Percentiles rank a stretch among this genome's conserved stretches.
Conservation (phyloP, 2,888 invertebrate genomes). For the Odontocolon sp. region DNA sequence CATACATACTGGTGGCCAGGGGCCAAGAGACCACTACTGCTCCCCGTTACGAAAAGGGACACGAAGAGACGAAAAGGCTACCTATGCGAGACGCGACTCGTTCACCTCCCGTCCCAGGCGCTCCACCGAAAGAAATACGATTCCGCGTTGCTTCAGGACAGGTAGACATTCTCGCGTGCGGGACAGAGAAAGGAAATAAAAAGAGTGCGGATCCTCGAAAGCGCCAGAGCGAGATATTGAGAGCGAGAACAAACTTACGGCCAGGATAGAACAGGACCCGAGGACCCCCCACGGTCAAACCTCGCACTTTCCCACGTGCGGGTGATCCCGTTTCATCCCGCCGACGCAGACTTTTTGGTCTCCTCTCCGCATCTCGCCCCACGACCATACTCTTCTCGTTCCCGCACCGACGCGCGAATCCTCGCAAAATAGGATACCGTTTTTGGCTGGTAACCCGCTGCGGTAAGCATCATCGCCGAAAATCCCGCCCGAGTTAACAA, state of each 20-base stretch:
- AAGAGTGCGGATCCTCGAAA: conserved; percentile 58
- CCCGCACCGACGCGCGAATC: conserved; percentile 46
- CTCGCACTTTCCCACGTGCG: conserved; percentile 81
- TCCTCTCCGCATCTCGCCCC: conserved; percentile 46
- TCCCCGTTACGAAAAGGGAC: conserved; percentile 25
- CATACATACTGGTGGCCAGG: background rate
- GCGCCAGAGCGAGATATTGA: conserved; percentile 45
- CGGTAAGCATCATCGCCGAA: conserved; percentile 38
- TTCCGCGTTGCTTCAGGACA: conserved; percentile 69
- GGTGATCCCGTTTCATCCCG: conserved; percentile 81
- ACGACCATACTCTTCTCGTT: conserved; percentile 9
- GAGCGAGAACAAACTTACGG: conserved; percentile 58
- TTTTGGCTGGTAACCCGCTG: conserved; percentile 51
- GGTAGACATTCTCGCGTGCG: conserved; percentile 59
- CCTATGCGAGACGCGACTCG: conserved; percentile 56
- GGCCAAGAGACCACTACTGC: background rate
- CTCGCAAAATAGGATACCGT: conserved; percentile 43
- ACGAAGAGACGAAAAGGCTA: conserved; percentile 48
- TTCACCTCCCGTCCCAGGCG: conserved; percentile 61
- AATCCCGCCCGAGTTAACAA: conserved; percentile 31
- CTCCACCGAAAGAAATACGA: conserved; percentile 75
- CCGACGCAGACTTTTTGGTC: conserved; percentile 72
- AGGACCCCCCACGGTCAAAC: conserved; percentile 78
- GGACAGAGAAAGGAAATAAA: conserved; percentile 55
- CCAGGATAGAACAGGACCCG: conserved; percentile 71